Evolutionary conservation across 1,140 invertebrate genomes (phyloP), one percentile per base, ranked within the genome.

Genomic region (Drosophila baimaii): DNA sequence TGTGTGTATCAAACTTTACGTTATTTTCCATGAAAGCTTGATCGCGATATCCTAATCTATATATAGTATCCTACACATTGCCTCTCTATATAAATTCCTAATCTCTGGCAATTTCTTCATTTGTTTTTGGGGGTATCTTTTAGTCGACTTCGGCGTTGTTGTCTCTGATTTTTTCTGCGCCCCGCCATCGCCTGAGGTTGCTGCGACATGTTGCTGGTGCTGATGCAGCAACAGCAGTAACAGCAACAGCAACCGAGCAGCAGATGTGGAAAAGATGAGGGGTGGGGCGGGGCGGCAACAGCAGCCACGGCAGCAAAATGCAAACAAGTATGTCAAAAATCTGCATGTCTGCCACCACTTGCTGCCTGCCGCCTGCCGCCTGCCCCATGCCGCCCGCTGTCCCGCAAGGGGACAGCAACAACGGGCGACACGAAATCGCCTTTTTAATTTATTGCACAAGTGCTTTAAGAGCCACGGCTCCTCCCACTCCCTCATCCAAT

Each of bases 381-480:
- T 29, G 51, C 33, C 33, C 3, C 25, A 2, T 6, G n/a, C 29
- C 49, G 51, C 31, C 51, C 46, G 37, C 54, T 57, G 51, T 31
- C 51, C 33, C 51, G 31, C 35, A 39, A 41, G 52, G 25, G 46
- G 59, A 71, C 70, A 75, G 57, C 79, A 64, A 51, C 84, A 90
- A 75, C 68, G 63, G 63, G 79, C 76, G 71, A 86, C 79, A 88
- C 55, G 77, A 88, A 88, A 88, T 89, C 84, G 84, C 84, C 80
- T 88, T 88, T 88, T 88, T 88, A 88, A 88, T 88, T 88, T 88
- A 88, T 88, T 89, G 84, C 84, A 88, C 84, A 88, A 88, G 84
- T 88, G 84, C 85, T 88, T 88, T 85, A 81, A 89, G 83, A 85
- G 81, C 80, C 72, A 83, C 80, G 80, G 57, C 80, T 51, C 52